Base-by-base conservation (phyloP, 2,888 invertebrate species). In the Atrina japonica region DNA sequence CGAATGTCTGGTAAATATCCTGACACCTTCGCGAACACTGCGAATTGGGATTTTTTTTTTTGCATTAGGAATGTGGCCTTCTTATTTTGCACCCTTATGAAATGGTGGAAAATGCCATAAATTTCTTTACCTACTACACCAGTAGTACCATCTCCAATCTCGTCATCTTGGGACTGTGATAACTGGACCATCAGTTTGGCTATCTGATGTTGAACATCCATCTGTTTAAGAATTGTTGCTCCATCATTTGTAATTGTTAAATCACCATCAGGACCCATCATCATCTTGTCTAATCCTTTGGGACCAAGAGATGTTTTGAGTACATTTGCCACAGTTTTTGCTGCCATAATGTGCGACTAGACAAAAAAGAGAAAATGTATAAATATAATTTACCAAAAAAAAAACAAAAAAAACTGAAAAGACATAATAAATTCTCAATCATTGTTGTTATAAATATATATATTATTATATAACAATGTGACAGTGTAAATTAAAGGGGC, bases 121-220 rank as follows among this genome's bases (percentile, higher is more conserved):
- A n/a, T n/a, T n/a, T n/a, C 68, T 87, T 70, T 83, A 93, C 93
- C 93, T 67, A 99, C 99, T 81, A 99, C 99, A 14, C 99, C 99
- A 9, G 99, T 99, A 0, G 99, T 99, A 56, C 99, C 99, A 92
- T 99, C 99, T 45, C 99, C 99, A 86, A 99, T 98, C 92, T 99
- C 99, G 92, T 99, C 98, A 90, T 99, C 99, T 91, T 99, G 99
- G 67, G 98, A 98, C 91, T 99, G 98, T 29, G 98, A 97, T 70
- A 99, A 91, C 90, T 99, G 97, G 27, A 99, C 99, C 94, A 99
- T 94, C 59, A 99, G 92, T 91, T 98, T 99, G 43, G 97, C 99
- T 83, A 99, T 97, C 93, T 98, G 96, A 90, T 99, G 98, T 30
- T 99, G 98, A 6, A 99, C 97, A 90, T 99, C 99, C 99, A 99